A percentile compares a stretch with the other conserved stretches of the same genome.
Evolutionary conservation across 2,888 invertebrate genomes (phyloP).

Genomic region (Lucinisca nassula): DNA sequence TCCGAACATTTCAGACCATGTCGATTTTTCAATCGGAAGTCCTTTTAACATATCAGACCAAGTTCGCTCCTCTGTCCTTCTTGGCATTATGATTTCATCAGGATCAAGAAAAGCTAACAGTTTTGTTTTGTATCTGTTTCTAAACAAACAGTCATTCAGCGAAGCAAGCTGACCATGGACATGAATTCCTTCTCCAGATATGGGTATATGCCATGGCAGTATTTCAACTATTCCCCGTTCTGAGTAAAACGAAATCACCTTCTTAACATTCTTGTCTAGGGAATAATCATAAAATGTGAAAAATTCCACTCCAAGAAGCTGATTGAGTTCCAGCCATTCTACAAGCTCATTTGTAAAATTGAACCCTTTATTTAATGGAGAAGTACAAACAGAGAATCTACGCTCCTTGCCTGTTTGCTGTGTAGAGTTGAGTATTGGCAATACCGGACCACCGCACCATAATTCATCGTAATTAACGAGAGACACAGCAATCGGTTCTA

Average conservation of each 20-base stretch:
- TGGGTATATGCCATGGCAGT: constrained; percentile 83
- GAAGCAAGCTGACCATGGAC: constrained; percentile 86
- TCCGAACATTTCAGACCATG: too few species aligned
- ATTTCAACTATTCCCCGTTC: constrained; percentile 76
- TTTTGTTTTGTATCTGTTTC: constrained; percentile 74
- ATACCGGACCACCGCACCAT: neutral
- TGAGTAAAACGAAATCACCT: constrained; percentile 78
- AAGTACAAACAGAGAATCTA: constrained; percentile 79
- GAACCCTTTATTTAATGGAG: constrained; percentile 78
- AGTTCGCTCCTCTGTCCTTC: constrained; percentile 37
- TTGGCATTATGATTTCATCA: constrained; percentile 86
- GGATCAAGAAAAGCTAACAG: constrained; percentile 84
- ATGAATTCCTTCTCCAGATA: constrained; percentile 81
- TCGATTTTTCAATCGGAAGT: too few species aligned
- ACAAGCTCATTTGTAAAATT: constrained; percentile 81
- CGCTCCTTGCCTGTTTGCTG: too few species aligned
- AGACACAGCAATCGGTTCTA: neutral
- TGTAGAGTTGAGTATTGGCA: neutral
- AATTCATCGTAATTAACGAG: neutral
- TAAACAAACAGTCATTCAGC: constrained; percentile 86
- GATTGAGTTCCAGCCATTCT: constrained; percentile 86
- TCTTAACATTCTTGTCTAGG: constrained; percentile 74
- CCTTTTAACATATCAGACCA: constrained; percentile 75
- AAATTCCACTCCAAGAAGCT: constrained; percentile 84
- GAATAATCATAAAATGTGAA: constrained; percentile 84